Percentiles rank a stretch among this genome's conserved stretches.
phyloP scores from a whole-genome alignment of 2,888 invertebrate species.

The Drosophila paramelanica region DNA sequence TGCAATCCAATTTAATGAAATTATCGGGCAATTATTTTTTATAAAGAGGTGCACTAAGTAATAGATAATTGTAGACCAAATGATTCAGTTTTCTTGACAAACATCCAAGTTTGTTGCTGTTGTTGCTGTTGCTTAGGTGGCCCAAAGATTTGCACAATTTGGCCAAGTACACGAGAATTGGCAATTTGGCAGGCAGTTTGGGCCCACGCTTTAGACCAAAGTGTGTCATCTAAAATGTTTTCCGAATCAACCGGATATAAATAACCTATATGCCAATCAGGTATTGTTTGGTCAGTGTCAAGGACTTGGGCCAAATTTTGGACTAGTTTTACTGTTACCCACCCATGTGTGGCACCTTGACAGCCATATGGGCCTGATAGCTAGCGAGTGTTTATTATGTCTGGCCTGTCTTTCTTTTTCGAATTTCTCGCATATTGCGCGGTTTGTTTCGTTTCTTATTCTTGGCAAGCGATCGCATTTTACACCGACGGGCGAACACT shows the following conservation, averaged over 20 bases:
- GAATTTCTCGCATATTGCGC: slow-evolving; percentile 67
- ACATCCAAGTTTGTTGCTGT: slow-evolving; percentile 43
- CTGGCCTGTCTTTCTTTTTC: slow-evolving; percentile 38
- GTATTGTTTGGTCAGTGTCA: slow-evolving; percentile 70
- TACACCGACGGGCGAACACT: slow-evolving; percentile 32
- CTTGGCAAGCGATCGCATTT: slow-evolving; percentile 67
- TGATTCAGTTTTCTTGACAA: slow-evolving; percentile 69
- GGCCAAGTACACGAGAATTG: slow-evolving; percentile 53
- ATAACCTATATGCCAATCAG: slow-evolving; percentile 38
- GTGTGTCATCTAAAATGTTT: slow-evolving; percentile 47
- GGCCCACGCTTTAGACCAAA: slow-evolving; percentile 40
- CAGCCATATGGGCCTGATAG: slow-evolving; percentile 21
- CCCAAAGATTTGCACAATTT: slow-evolving; percentile 4
- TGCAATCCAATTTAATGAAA: slow-evolving; percentile 36
- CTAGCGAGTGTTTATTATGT: slow-evolving; percentile 64
- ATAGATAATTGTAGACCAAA: slow-evolving; percentile 45
- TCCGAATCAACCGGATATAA: slow-evolving; percentile 43
- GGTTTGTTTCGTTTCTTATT: slow-evolving; percentile 52
- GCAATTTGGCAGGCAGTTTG: slow-evolving; percentile 51
- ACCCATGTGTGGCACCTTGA: slow-evolving; percentile 41
- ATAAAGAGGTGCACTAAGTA: slow-evolving; percentile 34
- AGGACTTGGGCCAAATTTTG: slow-evolving; percentile 56
- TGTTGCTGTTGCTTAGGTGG: slow-evolving; percentile 36
- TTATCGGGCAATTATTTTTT: slow-evolving; percentile 53
- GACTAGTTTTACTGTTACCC: slow-evolving; percentile 37